Evolutionary conservation across 2,888 invertebrate genomes (phyloP).

Genomic region (Anarsia innoxiella): DNA sequence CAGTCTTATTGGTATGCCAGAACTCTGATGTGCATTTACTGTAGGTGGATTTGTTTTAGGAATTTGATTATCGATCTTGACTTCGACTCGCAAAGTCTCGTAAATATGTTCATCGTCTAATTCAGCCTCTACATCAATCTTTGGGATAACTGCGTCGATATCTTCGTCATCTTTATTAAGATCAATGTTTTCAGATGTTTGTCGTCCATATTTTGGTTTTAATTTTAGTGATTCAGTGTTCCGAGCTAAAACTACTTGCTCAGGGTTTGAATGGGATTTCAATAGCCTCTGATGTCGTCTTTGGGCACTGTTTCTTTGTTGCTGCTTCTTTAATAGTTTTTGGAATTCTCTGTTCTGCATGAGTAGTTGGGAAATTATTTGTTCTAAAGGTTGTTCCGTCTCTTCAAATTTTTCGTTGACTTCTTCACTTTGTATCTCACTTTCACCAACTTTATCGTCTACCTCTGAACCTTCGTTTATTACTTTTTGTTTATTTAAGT

Average conservation of each 20-base stretch:
- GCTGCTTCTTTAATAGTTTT: constrained; percentile 83
- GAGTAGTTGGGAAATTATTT: constrained; percentile 87
- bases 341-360: constrained; percentile 90
- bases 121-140: constrained; percentile 32
- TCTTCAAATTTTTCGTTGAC: constrained; percentile 47
- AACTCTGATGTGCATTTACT: too few species aligned
- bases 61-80: constrained; percentile 39
- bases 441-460: constrained; percentile 46
- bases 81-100: constrained; percentile 72
- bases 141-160: constrained; percentile 20
- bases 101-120: constrained; percentile 76
- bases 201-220: constrained; percentile 52
- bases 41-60: constrained; percentile 34
- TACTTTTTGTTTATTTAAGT: constrained; percentile 65
- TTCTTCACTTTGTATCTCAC: constrained; percentile 29
- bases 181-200: constrained; percentile 52
- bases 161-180: constrained; percentile 26
- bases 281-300: constrained; percentile 72
- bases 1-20: neutral
- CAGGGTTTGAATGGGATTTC: constrained; percentile 69
- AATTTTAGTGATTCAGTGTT: constrained; percentile 40
- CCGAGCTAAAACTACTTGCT: constrained; percentile 63
- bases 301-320: constrained; percentile 72
- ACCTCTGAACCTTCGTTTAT: constrained; percentile 60
- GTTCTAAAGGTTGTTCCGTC: constrained; percentile 78